Conservation (phyloP, 2,797 vertebrate species). For the Myiotriccus ornatus region DNA sequence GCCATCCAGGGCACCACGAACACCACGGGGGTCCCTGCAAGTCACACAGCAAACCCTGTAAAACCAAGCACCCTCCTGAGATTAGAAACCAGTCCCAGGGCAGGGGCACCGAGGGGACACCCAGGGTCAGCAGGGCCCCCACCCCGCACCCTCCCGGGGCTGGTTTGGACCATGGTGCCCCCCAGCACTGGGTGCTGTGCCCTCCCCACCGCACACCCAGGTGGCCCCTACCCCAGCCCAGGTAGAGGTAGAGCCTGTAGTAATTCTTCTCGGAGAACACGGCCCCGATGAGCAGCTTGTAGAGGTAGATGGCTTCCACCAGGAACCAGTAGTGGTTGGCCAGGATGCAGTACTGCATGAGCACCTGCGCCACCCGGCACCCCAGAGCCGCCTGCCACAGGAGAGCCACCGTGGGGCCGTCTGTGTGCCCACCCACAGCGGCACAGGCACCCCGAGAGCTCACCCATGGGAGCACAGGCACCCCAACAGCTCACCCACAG, state of each 20-base stretch:
- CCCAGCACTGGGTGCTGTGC: fast-evolving
- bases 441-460: neutral
- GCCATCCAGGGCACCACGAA: constrained; percentile 84
- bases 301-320: constrained; percentile 83
- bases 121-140: neutral
- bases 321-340: constrained; percentile 89
- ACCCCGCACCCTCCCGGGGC: fast-evolving
- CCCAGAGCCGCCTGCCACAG: constrained; percentile 77
- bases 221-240: constrained; percentile 82
- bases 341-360: constrained; percentile 87
- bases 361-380: constrained; percentile 80
- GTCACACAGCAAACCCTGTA: constrained; percentile 36
- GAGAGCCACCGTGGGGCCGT: fast-evolving
- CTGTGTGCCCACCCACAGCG: neutral
- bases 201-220: fast-evolving
- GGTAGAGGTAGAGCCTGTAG: constrained; percentile 80
- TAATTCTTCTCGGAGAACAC: constrained; percentile 83
- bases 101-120: fast-evolving
- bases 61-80: constrained; percentile 26
- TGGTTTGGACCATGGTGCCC: fast-evolving
- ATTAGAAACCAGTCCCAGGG: neutral
- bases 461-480: fast-evolving
- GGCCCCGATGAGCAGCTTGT: constrained; percentile 83
- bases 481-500: neutral
- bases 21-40: constrained; percentile 80